Evolutionary conservation across 2,797 vertebrate species (phyloP), one percentile per base, ranked within the genome.

Genomic region (Rachycentron canadum): DNA sequence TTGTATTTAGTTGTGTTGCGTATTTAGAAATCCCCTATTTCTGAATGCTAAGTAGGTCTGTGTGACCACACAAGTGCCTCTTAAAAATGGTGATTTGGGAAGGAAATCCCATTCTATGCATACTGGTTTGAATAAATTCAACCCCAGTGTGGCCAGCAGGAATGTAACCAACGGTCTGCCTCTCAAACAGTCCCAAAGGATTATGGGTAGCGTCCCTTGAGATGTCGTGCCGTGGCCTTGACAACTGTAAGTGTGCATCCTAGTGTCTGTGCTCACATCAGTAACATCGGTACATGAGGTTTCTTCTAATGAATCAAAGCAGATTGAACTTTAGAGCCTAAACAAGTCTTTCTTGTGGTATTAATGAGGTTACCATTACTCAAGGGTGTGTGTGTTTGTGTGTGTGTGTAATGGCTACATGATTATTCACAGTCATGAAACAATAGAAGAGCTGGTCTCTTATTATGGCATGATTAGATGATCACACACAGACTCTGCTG

Each of bases 401-500:
- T 70, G 17, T 70, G 41, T 53, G 43, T 70, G 43, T 67, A 82
- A 86, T 71, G 59, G 65, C 83, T 75, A 75, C 82, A 90, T 83
- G 83, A 92, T 92, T 90, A 89, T 89, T 91, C 87, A 85, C 83
- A 86, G 88, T 86, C 90, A 88, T 90, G 89, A 89, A 91, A 92
- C 90, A 91, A 91, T 86, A 84, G 70, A 82, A 41, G 78, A 86
- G 63, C 56, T 72, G 57, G 78, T 85, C 86, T 90, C 79, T 88
- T 83, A 84, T 91, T 89, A 89, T 75, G 56, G 76, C 21, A 59
- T 76, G 70, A 91, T 90, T 79, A 91, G 52, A 86, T 80, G 79
- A 88, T 91, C 78, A 84, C 76, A 86, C 74, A 86, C 74, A 84
- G 74, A 58, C 56, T 25, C 67, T 38, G 59, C 56, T 88, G 82